phyloP scores from a whole-genome alignment of 2,888 invertebrate genomes.

The Odiellus spinosus region DNA sequence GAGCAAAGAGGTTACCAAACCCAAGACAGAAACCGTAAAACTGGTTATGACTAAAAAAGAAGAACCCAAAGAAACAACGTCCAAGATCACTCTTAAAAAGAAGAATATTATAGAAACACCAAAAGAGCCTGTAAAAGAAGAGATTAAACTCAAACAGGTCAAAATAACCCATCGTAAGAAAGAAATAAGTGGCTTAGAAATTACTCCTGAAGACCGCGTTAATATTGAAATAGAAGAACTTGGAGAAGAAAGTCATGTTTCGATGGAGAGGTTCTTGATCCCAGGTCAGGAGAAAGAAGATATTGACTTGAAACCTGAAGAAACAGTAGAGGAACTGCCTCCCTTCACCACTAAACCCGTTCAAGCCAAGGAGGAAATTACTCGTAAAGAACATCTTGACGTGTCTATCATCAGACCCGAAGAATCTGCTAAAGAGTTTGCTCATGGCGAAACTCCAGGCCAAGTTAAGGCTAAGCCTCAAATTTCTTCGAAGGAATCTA shows the following conservation, averaged over 20 bases:
- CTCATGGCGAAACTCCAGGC: constrained; percentile 11
- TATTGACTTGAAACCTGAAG: neutral
- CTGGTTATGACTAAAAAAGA: neutral
- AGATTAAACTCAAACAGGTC: neutral
- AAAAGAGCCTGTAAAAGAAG: neutral
- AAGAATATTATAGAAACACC: constrained; percentile 1
- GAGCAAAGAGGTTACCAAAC: no score
- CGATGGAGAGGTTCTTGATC: no score
- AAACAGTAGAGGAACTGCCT: neutral
- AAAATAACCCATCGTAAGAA: no score
- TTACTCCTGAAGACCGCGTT: no score
- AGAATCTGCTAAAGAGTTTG: constrained; percentile 12
- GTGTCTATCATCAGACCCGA: constrained; percentile 9
- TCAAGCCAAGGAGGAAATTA: neutral
- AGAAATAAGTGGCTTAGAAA: no score
- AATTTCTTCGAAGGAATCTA: constrained; percentile 11
- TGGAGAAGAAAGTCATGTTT: no score
- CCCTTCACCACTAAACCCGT: constrained; percentile 1
- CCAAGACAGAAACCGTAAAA: neutral
- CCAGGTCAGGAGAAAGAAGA: neutral
- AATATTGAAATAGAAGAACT: no score
- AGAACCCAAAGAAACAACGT: no score
- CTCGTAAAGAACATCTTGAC: constrained; percentile 2
- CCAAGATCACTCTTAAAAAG: no score
- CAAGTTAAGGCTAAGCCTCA: constrained; percentile 10